These are phyloP conservation scores for Invenusta paracnida DNA, from an alignment of 2,888 invertebrate genomes.

Conservation along the genomic window DNA sequence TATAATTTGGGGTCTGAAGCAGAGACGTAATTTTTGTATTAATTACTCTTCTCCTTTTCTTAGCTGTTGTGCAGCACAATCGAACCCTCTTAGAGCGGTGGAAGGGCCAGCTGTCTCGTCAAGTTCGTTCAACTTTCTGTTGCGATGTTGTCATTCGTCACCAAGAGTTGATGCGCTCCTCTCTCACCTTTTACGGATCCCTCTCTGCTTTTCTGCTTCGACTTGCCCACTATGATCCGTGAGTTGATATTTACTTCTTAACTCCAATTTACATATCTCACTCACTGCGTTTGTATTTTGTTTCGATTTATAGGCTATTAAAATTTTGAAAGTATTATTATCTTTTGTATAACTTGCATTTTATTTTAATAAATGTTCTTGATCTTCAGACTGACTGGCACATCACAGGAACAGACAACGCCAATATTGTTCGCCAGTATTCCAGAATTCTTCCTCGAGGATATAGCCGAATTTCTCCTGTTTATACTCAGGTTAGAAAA, in stretches of 20 bases:
- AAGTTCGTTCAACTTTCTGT: neutral
- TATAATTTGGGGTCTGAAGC: too few relatives aligned
- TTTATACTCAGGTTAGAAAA: conserved; percentile 25
- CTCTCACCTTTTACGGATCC: neutral
- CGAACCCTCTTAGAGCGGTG: neutral
- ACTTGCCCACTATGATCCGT: conserved; percentile 2
- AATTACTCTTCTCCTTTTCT: too few relatives aligned
- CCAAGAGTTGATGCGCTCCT: neutral
- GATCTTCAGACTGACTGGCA: neutral
- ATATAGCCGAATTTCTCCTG: conserved; percentile 36
- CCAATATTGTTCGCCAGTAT: conserved; percentile 14
- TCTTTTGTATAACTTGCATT: too few relatives aligned
- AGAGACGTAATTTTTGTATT: too few relatives aligned
- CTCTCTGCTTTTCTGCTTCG: neutral
- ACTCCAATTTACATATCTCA: too few relatives aligned
- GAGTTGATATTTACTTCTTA: too few relatives aligned
- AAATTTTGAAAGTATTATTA: too few relatives aligned
- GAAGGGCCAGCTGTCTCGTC: neutral
- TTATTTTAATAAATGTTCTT: too few relatives aligned
- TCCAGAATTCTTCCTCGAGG: conserved; percentile 35
- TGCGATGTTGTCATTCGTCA: neutral
- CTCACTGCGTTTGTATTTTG: too few relatives aligned
- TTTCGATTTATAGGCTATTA: too few relatives aligned
- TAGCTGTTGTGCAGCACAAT: neutral
- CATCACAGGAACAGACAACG: neutral